Conservation (phyloP, 2,888 invertebrate species). For the Baronia brevicornis region DNA sequence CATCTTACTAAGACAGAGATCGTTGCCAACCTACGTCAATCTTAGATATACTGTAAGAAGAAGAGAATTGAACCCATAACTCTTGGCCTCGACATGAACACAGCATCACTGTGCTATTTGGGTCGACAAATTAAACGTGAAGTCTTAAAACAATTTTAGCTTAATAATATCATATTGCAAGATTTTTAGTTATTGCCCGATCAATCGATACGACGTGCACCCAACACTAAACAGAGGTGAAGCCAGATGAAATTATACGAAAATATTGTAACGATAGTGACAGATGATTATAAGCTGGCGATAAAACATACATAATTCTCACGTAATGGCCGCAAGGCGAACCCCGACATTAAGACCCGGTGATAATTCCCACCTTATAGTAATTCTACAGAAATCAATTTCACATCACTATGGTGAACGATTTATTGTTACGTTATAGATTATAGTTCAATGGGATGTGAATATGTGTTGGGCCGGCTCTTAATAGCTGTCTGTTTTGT, state of each 20-base stretch:
- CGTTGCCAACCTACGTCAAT: too few species aligned
- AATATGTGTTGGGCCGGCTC: too few species aligned
- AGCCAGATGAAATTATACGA: slow-evolving; percentile 68
- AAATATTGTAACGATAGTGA: slow-evolving; percentile 74
- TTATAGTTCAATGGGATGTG: slow-evolving; percentile 2
- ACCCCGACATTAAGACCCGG: slow-evolving; percentile 33
- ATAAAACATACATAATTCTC: slow-evolving; percentile 75
- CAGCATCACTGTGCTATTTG: too few species aligned
- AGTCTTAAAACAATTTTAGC: slow-evolving; percentile 14
- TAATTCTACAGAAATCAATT: slow-evolving; percentile 48
- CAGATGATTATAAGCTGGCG: slow-evolving; percentile 75
- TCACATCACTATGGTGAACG: slow-evolving; percentile 32
- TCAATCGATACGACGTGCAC: slow-evolving; percentile 15
- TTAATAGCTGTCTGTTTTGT: too few species aligned
- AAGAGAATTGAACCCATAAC: too few species aligned
- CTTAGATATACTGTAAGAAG: too few species aligned
- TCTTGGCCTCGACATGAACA: too few species aligned
- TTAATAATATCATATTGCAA: slow-evolving; percentile 22
- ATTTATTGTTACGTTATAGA: slow-evolving; percentile 8
- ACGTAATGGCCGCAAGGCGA: slow-evolving; percentile 49
- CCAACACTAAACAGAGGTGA: slow-evolving; percentile 48
- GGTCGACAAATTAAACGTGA: slow-evolving; percentile 1
- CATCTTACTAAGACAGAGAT: too few species aligned
- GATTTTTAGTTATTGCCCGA: too few species aligned
- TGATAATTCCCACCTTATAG: slow-evolving; percentile 48